Base-by-base conservation (phyloP, 2,113 vertebrate genomes). In the Pungitius pungitius region DNA sequence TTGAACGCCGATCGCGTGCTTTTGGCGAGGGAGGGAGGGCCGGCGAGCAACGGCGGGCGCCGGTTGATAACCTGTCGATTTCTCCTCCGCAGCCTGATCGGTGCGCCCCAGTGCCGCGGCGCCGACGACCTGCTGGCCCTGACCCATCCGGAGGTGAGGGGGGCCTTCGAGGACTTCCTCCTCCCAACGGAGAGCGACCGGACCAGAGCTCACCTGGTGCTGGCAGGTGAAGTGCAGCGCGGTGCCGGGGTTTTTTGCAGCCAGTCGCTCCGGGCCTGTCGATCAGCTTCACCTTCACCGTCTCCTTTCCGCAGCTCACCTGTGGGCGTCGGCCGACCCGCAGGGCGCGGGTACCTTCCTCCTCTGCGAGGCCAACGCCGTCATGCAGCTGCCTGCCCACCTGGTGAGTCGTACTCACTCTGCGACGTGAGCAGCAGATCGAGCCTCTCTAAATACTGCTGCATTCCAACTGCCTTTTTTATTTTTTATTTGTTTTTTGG, bases 241-340 rank as follows among this genome's bases (percentile, higher is more conserved):
- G 14, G 10, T n/a, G n/a, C n/a, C n/a, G n/a, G n/a, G n/a, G n/a
- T n/a, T n/a, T n/a, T n/a, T n/a, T n/a, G n/a, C n/a, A n/a, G n/a
- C n/a, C n/a, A n/a, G n/a, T n/a, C n/a, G n/a, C n/a, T n/a, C n/a
- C n/a, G n/a, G n/a, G n/a, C n/a, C n/a, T n/a, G n/a, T n/a, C n/a
- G n/a, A n/a, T 22, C 22, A 22, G 3, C 17, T 20, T 33, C 11
- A 0, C 52, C 10, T 33, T 63, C n/a, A 3, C 4, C 68, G 2
- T 74, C 1, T 26, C 30, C 17, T 77, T 7, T 37, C 8, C 27
- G 0, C 87, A 95, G 94, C 87, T 85, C 92, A 95, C 49, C 90
- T 96, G 72, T 97, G 95, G 95, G 91, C 88, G 8, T 84, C 78
- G 0, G 92, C 93, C 1, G 93, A 96, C 83, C 92, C 94, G 2